These are phyloP conservation scores for Pollicipes pollicipes DNA, from an alignment of 1,140 invertebrate species.

Conservation along the genomic window DNA sequence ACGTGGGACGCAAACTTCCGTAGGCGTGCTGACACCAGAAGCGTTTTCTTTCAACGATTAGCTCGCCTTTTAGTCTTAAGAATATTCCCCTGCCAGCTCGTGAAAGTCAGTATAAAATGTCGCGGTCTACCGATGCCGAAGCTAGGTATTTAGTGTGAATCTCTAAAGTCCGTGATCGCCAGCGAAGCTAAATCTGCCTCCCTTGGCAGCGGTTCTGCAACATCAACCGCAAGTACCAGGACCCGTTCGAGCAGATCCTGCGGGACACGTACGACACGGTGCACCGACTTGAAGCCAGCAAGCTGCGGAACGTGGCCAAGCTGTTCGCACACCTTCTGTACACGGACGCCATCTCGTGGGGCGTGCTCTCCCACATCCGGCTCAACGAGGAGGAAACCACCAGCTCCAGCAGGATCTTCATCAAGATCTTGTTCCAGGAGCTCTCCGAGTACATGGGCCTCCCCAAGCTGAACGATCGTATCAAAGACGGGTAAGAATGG, in stretches of 20 bases:
- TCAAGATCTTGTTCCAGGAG: slow-evolving; percentile 94
- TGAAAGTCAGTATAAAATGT: no score
- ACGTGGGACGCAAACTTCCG: no score
- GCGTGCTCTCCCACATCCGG: slow-evolving; percentile 67
- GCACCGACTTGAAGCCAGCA: slow-evolving; percentile 80
- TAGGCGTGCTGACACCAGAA: no score
- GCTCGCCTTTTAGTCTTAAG: no score
- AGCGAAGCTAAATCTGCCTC: no score
- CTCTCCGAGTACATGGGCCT: slow-evolving; percentile 91
- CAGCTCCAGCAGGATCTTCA: slow-evolving; percentile 89
- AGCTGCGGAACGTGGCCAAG: slow-evolving; percentile 92
- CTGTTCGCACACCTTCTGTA: slow-evolving; percentile 93
- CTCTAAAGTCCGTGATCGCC: no score
- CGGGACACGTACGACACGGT: slow-evolving; percentile 82
- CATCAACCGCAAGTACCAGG: slow-evolving; percentile 75
- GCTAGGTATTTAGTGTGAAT: no score
- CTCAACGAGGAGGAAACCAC: slow-evolving; percentile 95
- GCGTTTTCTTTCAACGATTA: no score
- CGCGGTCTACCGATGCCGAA: no score
- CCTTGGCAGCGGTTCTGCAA: slow-evolving; percentile 62
- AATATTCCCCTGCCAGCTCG: no score
- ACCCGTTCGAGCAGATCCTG: slow-evolving; percentile 88
- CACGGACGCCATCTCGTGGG: slow-evolving; percentile 92
- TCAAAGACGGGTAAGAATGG: slow-evolving; percentile 56
- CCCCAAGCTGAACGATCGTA: slow-evolving; percentile 66